A percentile compares a stretch with the other conserved stretches of the same genome.
Evolutionary conservation across 2,888 invertebrate genomes (phyloP).

Genomic region (Luffia ferchaultella): DNA sequence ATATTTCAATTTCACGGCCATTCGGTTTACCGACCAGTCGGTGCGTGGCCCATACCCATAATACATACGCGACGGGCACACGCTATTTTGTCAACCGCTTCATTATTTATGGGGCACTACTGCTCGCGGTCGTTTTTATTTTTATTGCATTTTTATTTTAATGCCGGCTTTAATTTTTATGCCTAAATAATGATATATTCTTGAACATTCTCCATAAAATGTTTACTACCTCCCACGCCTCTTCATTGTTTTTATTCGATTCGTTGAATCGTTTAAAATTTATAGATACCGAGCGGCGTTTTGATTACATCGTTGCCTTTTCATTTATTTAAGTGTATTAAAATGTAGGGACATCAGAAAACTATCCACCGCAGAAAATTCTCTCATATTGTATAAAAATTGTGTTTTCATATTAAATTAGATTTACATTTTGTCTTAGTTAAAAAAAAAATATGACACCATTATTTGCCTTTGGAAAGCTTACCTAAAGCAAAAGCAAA

Average conservation of each 20-base stretch:
- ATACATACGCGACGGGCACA: conserved; percentile 6
- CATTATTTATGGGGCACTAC: conserved; percentile 26
- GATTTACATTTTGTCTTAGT: too few species aligned
- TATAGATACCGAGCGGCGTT: not conserved
- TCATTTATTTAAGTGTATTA: not conserved
- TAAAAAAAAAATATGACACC: too few species aligned
- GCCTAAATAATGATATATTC: conserved; percentile 23
- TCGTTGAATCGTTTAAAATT: not conserved
- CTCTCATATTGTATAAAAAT: too few species aligned
- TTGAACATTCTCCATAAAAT: conserved; percentile 21
- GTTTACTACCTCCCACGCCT: conserved; percentile 19
- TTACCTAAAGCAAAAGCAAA: too few species aligned
- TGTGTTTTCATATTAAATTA: too few species aligned
- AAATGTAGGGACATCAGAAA: too few species aligned
- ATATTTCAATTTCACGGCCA: not conserved
- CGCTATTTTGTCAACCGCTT: conserved; percentile 30
- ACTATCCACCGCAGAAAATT: too few species aligned
- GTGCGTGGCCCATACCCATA: not conserved
- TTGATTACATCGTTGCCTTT: not conserved
- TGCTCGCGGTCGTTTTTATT: conserved; percentile 25
- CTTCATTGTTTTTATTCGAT: conserved; percentile 13
- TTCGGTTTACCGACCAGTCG: not conserved
- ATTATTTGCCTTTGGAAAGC: too few species aligned
- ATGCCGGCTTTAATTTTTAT: conserved; percentile 27
- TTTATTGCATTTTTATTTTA: conserved; percentile 35